Conservation (phyloP, 2,113 vertebrate species). For the Hippocampus barbouri region DNA sequence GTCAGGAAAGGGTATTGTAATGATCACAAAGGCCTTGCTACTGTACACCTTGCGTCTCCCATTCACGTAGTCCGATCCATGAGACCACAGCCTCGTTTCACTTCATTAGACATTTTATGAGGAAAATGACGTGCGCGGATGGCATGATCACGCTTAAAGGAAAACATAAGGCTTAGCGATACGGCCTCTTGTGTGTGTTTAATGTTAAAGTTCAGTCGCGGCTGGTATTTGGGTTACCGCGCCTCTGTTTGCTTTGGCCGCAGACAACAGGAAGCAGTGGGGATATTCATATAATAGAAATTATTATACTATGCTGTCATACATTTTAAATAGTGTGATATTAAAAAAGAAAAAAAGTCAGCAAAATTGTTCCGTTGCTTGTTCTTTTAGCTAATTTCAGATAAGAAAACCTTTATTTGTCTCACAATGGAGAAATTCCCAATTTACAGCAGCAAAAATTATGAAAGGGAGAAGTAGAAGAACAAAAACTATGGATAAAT, state of each 20-base stretch:
- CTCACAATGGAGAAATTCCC: no score
- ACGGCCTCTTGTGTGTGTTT: not conserved
- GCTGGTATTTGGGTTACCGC: constrained; percentile 2
- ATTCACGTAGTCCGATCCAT: not conserved
- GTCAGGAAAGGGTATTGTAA: no score
- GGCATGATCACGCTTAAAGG: not conserved
- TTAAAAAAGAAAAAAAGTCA: not conserved
- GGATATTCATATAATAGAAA: constrained; percentile 10
- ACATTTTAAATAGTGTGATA: not conserved
- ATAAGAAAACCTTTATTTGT: no score
- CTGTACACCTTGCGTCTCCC: no score
- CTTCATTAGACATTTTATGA: not conserved
- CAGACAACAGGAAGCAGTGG: not conserved
- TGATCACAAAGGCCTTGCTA: no score
- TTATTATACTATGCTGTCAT: constrained; percentile 7
- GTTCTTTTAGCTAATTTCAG: not conserved
- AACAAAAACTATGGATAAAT: no score
- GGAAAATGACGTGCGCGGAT: not conserved
- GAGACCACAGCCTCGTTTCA: not conserved
- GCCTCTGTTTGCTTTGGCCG: constrained; percentile 17
- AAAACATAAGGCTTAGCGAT: not conserved
- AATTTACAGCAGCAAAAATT: no score
- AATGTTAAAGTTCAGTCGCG: constrained; percentile 13
- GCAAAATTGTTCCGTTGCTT: not conserved
- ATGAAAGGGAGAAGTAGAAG: no score